Base-by-base conservation (phyloP, 2,888 invertebrate genomes). In the Coecobrya sp. region DNA sequence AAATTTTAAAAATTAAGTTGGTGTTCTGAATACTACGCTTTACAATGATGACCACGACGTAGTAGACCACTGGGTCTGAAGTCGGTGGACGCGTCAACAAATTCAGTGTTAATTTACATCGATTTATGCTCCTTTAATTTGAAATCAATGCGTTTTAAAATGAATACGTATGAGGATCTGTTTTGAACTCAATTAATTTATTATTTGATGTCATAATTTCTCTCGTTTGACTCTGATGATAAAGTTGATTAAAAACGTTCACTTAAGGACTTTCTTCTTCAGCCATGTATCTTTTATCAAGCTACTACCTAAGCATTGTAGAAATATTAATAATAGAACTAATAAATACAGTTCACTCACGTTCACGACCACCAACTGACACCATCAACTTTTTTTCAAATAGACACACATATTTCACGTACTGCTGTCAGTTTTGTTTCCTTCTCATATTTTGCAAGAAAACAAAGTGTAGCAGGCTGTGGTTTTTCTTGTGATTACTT, bases 201-300 rank as follows among this genome's bases (percentile, higher is more conserved):
- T 62, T 84, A 84, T 36, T 36, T 84, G 84, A 84, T 84, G 84
- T 84, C 84, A 62, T 84, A 62, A 62, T 84, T 81, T 59, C 59
- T 36, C 25, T 55, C n/a, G 19, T 25, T 76, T 76, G 49, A 49
- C 49, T 76, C 1, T 45, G 65, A 42, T 36, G 84, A 65, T 81
- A 59, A 62, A 84, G 62, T 84, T 42, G 19, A 84, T 84, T 82
- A 52, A 59, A 82, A 36, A 36, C 59, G n/a, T 30, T 81, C 30
- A 30, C 13, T 22, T 10, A 52, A 68, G 16, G 49, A 68, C 25
- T 19, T 76, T 25, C 1, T 76, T 30, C 22, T 25, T 22, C n/a
- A 13, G 2, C 45, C 22, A 4, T 76, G 19, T 42, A 3, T 42
- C 19, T 36, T n/a, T 42, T 68, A 3, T n/a, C 36, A n/a, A n/a